Base-by-base conservation (phyloP, 2,888 invertebrate genomes). In the Amorpha juglandis region DNA sequence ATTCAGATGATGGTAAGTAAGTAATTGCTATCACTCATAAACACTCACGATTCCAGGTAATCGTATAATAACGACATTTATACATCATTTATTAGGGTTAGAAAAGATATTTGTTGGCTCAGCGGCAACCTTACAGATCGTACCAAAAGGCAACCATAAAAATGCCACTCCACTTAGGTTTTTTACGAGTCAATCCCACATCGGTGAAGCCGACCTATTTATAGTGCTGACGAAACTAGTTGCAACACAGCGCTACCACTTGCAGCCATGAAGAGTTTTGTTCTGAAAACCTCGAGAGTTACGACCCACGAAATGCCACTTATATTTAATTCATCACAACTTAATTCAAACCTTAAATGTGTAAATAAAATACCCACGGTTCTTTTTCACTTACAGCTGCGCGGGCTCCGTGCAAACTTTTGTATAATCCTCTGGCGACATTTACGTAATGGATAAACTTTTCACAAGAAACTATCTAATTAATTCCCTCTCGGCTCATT, bases 371-470 rank as follows among this genome's bases (percentile, higher is more conserved):
- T 19, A 50, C n/a, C n/a, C n/a, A n/a, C 50, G 19, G 50, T 16
- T 50, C 50, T 50, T 58, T 58, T 38, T 58, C 12, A 6, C n/a
- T 38, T 38, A 38, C 14, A 47, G 33, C 11, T 9, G 27, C 11
- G 33, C 33, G 7, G 12, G 12, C 62, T 45, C 11, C 53, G 35
- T 4, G 11, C 16, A 12, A 58, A 58, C 58, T 58, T 55, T 42
- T 19, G 38, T 42, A 21, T 58, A 42, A 42, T 63, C 48, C 62
- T 63, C 38, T 42, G 19, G 58, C 58, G 19, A 19, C 58, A 58
- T 58, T 58, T 42, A 58, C 50, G 72, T 82, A 82, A 84, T 84
- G 79, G 80, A 82, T 83, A 83, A 85, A 81, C 76, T 86, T 85
- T 80, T 75, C 78, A 33, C 3, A 79, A 76, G 76, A 58, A 58